A percentile compares a stretch with the other conserved stretches of the same genome.
Evolutionary conservation across 30 jellyfish, hydroid and myxozoan genomes (phyloP).

Genomic region (Aurelia coerulea): DNA sequence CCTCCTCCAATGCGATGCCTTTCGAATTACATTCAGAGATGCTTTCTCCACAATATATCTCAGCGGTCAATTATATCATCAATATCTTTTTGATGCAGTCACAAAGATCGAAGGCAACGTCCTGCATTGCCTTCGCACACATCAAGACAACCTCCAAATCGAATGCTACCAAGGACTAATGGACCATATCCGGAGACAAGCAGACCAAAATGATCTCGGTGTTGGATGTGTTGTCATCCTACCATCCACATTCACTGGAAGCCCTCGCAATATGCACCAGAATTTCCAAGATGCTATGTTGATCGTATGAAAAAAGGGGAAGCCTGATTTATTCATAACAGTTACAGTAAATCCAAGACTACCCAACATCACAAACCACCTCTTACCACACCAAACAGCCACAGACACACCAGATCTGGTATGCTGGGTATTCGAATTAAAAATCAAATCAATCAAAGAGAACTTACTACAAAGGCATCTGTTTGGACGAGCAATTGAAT

Average conservation of each 20-base stretch:
- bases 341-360: neutral
- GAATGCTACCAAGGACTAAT: conserved; percentile 1
- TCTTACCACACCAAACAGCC: neutral
- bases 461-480: conserved; percentile 13
- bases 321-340: neutral
- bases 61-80: neutral
- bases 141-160: neutral
- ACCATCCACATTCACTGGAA: conserved; percentile 36
- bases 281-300: conserved; percentile 59
- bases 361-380: neutral
- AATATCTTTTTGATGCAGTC: neutral
- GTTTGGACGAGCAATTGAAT: conserved; percentile 36
- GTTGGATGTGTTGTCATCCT: conserved; percentile 58
- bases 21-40: neutral
- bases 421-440: conserved; percentile 25
- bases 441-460: conserved; percentile 13
- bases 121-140: neutral
- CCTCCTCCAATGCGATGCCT: neutral
- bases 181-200: neutral
- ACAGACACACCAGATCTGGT: conserved; percentile 47
- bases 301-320: neutral
- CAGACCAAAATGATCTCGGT: neutral
- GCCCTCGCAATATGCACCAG: conserved; percentile 42
- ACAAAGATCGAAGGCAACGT: neutral
- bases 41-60: neutral